phyloP scores from a whole-genome alignment of 2,113 vertebrate genomes.

The Solea senegalensis region DNA sequence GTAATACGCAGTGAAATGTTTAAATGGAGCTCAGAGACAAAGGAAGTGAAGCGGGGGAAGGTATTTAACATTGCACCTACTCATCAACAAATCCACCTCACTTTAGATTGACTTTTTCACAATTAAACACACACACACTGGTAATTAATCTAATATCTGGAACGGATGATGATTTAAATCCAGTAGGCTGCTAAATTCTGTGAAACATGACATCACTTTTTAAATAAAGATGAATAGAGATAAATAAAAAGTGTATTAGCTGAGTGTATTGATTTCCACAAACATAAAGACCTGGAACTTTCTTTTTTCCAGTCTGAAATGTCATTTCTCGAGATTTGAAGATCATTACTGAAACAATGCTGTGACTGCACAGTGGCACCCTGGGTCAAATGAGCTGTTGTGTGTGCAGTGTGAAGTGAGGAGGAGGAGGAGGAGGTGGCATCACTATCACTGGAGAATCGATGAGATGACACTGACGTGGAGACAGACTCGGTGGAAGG shows the following conservation, averaged over 20 bases:
- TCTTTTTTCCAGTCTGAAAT: conserved; percentile 32
- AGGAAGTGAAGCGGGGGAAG: conserved; percentile 57
- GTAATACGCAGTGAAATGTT: conserved; percentile 65
- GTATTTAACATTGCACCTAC: conserved; percentile 72
- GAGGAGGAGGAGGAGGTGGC: conserved; percentile 9
- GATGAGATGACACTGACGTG: conserved; percentile 36
- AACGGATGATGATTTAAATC: conserved; percentile 13
- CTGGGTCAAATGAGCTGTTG: conserved; percentile 43
- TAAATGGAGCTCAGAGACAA: conserved; percentile 64
- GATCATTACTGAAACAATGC: conserved; percentile 36
- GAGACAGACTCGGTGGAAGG: conserved; percentile 21
- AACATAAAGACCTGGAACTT: not conserved
- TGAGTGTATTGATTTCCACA: not conserved
- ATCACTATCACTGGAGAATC: conserved; percentile 39
- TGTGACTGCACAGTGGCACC: conserved; percentile 42
- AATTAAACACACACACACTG: not conserved
- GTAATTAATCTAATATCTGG: conserved; percentile 12
- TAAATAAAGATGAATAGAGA: not conserved
- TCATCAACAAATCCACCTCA: conserved; percentile 58
- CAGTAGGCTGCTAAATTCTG: not conserved
- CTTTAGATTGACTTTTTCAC: conserved; percentile 16
- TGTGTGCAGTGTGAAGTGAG: conserved; percentile 27
- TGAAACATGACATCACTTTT: conserved; percentile 8
- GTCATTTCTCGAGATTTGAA: conserved; percentile 29
- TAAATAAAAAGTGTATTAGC: conserved; percentile 8